Conservation (phyloP, 37 sponge, comb jelly and placozoan genomes). For the Theonella swinhoei region DNA sequence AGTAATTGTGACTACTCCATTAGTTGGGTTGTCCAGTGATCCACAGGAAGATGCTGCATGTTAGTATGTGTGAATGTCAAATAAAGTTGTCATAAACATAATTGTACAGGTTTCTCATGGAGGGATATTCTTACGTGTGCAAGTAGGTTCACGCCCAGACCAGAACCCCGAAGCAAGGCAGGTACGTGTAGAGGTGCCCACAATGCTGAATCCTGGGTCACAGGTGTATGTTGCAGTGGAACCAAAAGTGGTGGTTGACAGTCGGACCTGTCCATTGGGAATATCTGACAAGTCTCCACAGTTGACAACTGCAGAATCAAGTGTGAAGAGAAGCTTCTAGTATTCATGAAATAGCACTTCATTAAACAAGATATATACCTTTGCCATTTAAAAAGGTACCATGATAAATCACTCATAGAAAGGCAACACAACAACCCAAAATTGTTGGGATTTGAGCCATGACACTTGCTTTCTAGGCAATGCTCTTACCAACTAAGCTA, state of each 20-base stretch:
- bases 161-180: constrained; percentile 10
- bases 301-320: constrained; percentile 13
- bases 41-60: constrained; percentile 25
- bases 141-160: constrained; percentile 13
- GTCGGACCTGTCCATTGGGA: constrained; percentile 6
- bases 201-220: constrained; percentile 3
- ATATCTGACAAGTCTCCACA: constrained; percentile 16
- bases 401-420: too few relatives aligned
- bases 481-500: too few relatives aligned
- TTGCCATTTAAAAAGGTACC: too few relatives aligned
- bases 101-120: too few relatives aligned
- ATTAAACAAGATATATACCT: too few relatives aligned
- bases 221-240: constrained; percentile 20
- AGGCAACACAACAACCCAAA: too few relatives aligned
- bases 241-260: constrained; percentile 11
- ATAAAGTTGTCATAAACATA: too few relatives aligned
- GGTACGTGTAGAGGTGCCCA: neutral
- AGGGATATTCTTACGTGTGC: neutral
- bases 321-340: too few relatives aligned
- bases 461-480: too few relatives aligned
- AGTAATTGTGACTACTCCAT: constrained; percentile 39
- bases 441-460: too few relatives aligned
- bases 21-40: constrained; percentile 14
- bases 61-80: too few relatives aligned
- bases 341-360: too few relatives aligned